Conservation (phyloP, 2,113 vertebrate species). For the Pristiophorus japonicus region DNA sequence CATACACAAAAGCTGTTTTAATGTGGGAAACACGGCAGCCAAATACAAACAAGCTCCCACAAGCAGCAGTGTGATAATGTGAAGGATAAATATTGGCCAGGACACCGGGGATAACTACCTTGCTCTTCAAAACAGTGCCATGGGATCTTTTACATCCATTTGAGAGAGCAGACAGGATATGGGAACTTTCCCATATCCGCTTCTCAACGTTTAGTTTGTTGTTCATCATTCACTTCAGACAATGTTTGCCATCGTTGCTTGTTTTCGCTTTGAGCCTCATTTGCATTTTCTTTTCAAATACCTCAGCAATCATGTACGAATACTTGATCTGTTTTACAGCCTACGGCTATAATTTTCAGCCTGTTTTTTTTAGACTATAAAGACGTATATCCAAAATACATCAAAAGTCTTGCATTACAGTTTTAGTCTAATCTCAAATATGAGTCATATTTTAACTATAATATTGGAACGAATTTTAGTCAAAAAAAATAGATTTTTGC, state of each 20-base stretch:
- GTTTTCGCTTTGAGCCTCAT: neutral
- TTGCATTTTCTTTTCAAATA: neutral
- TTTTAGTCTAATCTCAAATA: neutral
- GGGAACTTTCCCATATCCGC: neutral
- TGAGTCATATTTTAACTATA: neutral
- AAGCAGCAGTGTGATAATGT: no score
- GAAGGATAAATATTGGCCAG: no score
- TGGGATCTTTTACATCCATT: no score
- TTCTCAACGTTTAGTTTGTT: neutral
- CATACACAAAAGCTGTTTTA: no score
- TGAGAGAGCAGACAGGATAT: no score
- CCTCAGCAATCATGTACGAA: neutral
- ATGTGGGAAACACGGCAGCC: no score
- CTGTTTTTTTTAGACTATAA: neutral
- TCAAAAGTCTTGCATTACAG: neutral
- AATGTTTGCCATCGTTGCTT: neutral
- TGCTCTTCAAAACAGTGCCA: no score
- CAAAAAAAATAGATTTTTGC: neutral
- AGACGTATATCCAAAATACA: neutral
- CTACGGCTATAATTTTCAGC: neutral
- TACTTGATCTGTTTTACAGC: neutral
- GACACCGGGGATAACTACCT: no score
- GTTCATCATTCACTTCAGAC: neutral
- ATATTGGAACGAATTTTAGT: neutral
- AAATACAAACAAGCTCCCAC: no score